Evolutionary conservation across 2,113 vertebrate species (phyloP).

Genomic region (Chaetorhynchus papuensis): DNA sequence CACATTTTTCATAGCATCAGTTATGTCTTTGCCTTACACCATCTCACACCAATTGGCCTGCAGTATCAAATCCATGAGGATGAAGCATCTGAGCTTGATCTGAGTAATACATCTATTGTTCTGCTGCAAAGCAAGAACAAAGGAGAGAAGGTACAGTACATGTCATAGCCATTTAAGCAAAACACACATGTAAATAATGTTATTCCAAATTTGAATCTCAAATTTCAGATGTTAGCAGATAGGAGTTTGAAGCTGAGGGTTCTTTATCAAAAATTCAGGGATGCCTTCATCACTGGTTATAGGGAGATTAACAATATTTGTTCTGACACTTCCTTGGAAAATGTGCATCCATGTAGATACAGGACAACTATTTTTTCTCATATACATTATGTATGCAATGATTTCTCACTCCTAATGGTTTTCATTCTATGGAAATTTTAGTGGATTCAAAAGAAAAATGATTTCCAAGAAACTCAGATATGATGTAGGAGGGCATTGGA

Average conservation of each 20-base stretch:
- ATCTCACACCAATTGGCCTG: background rate
- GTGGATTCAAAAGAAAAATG: background rate
- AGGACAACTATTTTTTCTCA: background rate
- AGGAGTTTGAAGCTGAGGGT: background rate
- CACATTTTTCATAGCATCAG: background rate
- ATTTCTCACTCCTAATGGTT: background rate
- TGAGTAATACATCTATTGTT: background rate
- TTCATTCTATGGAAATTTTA: background rate
- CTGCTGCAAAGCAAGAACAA: background rate
- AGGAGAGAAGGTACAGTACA: background rate
- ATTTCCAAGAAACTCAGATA: background rate
- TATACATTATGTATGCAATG: background rate
- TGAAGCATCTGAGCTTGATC: background rate
- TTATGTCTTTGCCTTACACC: background rate
- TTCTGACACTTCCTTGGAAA: background rate
- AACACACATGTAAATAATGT: background rate
- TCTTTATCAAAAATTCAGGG: background rate
- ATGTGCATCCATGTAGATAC: background rate
- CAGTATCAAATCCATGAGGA: fast-evolving
- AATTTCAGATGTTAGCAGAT: background rate
- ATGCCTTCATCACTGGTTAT: background rate
- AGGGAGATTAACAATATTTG: background rate
- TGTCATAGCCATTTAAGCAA: background rate
- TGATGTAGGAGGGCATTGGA: background rate
- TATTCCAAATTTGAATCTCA: background rate